Evolutionary conservation across 2,888 invertebrate species (phyloP), one percentile per base, ranked within the genome.

Genomic region (Diogma glabrata): DNA sequence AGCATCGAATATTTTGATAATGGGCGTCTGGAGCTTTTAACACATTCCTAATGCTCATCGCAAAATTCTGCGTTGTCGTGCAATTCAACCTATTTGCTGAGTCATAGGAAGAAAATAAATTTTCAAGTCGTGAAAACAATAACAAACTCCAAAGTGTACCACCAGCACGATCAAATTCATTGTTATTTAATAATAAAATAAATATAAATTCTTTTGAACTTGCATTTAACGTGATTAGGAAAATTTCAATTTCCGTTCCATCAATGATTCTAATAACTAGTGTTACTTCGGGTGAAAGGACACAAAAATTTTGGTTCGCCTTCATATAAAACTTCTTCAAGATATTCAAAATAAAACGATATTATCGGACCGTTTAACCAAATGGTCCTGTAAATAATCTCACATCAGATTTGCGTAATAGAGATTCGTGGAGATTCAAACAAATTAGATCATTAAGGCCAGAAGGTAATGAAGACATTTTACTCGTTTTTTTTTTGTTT

Each of bases 361-460:
- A 96, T 89, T 30, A 93, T 70, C 51, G 83, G 86, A 68, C 95
- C 95, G 67, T 94, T 95, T n/a, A 96, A 72, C 95, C 95, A 95
- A 62, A 70, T 1, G 84, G 79, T 49, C 85, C 86, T 59, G 78
- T 74, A 53, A 96, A 72, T 51, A 94, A 72, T 54, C 82, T 76
- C 36, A 94, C 68, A 66, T 96, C 95, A 16, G 86, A 84, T 63
- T 81, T 72, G 57, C 87, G 82, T 40, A 95, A 70, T 54, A 92
- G 72, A 58, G 81, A 80, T 65, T 92, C 87, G 63, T 87, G 78
- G 70, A 87, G 94, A 66, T 82, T 92, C 59, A 95, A 72, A 52
- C 90, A 79, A 58, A 88, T 64, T 20, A 68, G 68, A 58, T 69
- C 69, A 23, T 24, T 47, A 17, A 43, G n/a, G n/a, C n/a, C n/a